Conservation (phyloP, 2,797 vertebrate species). For the Pterois miles region DNA sequence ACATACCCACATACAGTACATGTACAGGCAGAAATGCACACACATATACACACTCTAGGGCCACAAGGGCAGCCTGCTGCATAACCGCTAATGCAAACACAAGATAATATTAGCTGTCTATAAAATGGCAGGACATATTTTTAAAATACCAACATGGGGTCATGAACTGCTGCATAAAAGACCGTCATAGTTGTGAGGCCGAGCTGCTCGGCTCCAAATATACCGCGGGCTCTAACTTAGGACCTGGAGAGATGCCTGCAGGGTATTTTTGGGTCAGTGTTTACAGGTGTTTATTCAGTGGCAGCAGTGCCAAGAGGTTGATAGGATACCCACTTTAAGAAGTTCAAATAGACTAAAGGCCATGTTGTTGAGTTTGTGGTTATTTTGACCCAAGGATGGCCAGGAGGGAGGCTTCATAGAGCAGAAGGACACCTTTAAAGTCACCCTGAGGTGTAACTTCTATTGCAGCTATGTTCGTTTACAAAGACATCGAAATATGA, state of each 20-base stretch:
- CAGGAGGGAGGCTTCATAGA: constrained; percentile 16
- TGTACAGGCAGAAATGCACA: constrained; percentile 39
- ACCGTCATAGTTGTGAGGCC: constrained; percentile 59
- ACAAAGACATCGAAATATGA: neutral
- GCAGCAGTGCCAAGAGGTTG: constrained; percentile 70
- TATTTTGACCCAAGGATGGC: constrained; percentile 56
- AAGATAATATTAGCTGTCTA: constrained; percentile 71
- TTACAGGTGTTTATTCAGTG: constrained; percentile 74
- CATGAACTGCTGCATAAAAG: constrained; percentile 76
- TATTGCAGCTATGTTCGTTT: constrained; percentile 4
- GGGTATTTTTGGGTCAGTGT: constrained; percentile 75
- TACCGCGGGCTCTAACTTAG: constrained; percentile 64
- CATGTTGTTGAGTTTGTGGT: constrained; percentile 64
- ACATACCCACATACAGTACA: constrained; percentile 27
- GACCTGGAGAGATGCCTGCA: constrained; percentile 69
- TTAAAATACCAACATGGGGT: constrained; percentile 68
- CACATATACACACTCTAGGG: constrained; percentile 38
- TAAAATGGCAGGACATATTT: constrained; percentile 75
- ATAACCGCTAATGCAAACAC: constrained; percentile 68
- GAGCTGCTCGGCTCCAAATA: constrained; percentile 68
- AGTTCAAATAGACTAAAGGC: constrained; percentile 69
- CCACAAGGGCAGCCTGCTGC: constrained; percentile 51
- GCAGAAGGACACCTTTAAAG: constrained; percentile 33
- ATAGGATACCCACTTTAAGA: constrained; percentile 76
- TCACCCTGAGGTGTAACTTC: neutral